Conservation (phyloP, 2,888 invertebrate genomes). For the Lymantria dispar region DNA sequence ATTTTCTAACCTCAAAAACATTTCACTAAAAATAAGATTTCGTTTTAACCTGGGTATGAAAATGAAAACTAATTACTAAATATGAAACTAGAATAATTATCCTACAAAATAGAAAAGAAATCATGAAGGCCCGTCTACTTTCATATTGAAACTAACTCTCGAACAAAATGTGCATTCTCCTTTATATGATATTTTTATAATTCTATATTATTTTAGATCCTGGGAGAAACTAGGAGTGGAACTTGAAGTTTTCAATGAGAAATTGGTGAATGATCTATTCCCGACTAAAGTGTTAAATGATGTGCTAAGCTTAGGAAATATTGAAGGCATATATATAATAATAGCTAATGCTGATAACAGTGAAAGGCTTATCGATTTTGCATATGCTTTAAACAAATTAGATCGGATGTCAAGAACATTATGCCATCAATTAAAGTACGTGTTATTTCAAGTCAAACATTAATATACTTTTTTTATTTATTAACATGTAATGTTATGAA, state of each 20-base stretch:
- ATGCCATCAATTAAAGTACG: neutral
- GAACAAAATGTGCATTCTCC: too few relatives aligned
- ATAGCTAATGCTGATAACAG: neutral
- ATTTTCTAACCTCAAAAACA: too few relatives aligned
- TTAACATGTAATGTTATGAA: neutral
- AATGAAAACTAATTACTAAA: too few relatives aligned
- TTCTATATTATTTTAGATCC: neutral
- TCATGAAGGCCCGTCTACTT: too few relatives aligned
- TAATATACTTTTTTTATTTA: neutral
- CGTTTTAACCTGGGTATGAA: too few relatives aligned
- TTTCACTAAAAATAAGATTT: too few relatives aligned
- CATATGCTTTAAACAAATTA: neutral
- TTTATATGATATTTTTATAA: too few relatives aligned
- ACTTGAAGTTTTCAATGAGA: neutral
- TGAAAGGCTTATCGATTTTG: neutral
- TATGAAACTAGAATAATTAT: too few relatives aligned
- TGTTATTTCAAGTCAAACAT: neutral
- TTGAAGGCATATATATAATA: neutral
- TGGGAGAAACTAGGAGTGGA: neutral
- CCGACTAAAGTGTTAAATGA: neutral
- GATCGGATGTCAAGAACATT: neutral
- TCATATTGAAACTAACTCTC: too few relatives aligned
- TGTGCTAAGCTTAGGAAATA: neutral
- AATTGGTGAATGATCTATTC: neutral
- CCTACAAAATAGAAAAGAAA: too few relatives aligned